phyloP scores from a whole-genome alignment of 2,113 vertebrate genomes.

The Oxyura jamaicensis region DNA sequence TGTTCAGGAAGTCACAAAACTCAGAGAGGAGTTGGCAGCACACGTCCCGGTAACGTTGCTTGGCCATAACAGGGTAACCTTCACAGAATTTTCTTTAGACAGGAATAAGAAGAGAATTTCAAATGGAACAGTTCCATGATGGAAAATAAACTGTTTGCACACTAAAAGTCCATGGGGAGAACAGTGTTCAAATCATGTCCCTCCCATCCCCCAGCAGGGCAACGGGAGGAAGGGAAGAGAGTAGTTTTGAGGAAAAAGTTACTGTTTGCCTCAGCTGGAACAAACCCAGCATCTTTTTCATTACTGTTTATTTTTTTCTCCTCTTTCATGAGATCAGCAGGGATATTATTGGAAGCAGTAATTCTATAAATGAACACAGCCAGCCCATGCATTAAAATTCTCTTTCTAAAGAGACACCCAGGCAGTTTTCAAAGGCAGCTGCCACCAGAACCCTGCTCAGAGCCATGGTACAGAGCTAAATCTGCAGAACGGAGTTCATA shows the following conservation, averaged over 20 bases:
- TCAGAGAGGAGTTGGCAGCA: neutral
- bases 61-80: neutral
- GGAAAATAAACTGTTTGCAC: neutral
- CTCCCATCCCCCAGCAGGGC: neutral
- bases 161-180: neutral
- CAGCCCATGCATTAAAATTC: slow-evolving; percentile 56
- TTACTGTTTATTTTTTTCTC: slow-evolving; percentile 11
- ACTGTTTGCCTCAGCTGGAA: slow-evolving; percentile 10
- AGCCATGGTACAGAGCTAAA: neutral
- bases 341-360: slow-evolving; percentile 54
- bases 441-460: neutral
- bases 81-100: neutral
- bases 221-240: neutral
- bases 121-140: neutral
- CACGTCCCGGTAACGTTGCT: neutral
- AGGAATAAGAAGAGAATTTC: neutral
- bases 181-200: neutral
- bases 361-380: slow-evolving; percentile 43
- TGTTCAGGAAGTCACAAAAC: neutral
- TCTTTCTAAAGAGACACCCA: slow-evolving; percentile 39
- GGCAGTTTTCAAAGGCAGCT: slow-evolving; percentile 30
- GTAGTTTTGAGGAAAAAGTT: neutral
- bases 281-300: slow-evolving; percentile 35
- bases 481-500: neutral
- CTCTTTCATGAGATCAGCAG: slow-evolving; percentile 53